Percentiles rank a stretch among this genome's conserved stretches.
Conservation (phyloP, 1,140 invertebrate genomes). For the Chrysomallon squamiferum region DNA sequence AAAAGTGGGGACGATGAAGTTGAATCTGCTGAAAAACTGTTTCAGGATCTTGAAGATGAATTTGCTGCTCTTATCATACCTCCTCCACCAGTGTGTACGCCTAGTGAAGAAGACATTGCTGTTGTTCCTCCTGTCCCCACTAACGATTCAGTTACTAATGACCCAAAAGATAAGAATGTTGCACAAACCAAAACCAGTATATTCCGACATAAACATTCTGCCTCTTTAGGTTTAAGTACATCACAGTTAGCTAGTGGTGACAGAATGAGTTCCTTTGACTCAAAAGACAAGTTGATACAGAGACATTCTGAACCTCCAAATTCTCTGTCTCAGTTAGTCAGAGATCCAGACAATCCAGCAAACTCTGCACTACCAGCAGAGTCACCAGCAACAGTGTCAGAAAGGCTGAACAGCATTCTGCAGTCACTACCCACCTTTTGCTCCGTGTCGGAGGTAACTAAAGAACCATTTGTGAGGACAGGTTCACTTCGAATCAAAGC, state of each 20-base stretch:
- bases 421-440: constrained; percentile 44
- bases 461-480: constrained; percentile 31
- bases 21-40: too few relatives aligned
- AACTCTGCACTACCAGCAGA: constrained; percentile 6
- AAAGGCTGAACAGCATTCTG: constrained; percentile 50
- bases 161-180: too few relatives aligned
- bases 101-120: constrained; percentile 28
- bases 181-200: constrained; percentile 10
- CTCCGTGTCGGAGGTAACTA: background rate
- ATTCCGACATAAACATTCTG: constrained; percentile 38
- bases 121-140: constrained; percentile 36
- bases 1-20: background rate
- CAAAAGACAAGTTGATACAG: background rate
- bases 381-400: constrained; percentile 51
- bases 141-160: background rate
- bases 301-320: constrained; percentile 6
- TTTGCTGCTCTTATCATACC: constrained; percentile 83
- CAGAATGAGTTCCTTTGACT: constrained; percentile 24
- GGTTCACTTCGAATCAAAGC: constrained; percentile 40
- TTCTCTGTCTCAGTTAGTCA: constrained; percentile 9
- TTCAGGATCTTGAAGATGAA: constrained; percentile 65
- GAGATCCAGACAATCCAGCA: background rate
- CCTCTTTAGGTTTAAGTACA: constrained; percentile 33
- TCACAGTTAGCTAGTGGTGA: constrained; percentile 9
- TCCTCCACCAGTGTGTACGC: constrained; percentile 70